Evolutionary conservation across 1,140 invertebrate genomes (phyloP), one percentile per base, ranked within the genome.

Genomic region (Whitmania pigra): DNA sequence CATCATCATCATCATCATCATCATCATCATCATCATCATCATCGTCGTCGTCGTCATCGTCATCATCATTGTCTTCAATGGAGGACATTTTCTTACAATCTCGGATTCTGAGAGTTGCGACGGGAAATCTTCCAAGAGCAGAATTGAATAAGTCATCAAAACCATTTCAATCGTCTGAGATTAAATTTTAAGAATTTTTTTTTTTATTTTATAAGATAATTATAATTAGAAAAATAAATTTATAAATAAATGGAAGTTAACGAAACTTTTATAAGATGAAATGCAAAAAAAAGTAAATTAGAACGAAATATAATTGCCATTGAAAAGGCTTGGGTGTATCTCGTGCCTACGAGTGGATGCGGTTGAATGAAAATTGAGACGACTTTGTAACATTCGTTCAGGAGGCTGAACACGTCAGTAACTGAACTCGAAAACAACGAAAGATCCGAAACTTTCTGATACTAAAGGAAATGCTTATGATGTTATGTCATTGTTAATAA

Each of bases 341-440:
- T 63, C 6, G 22, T 22, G 7, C 57, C 27, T 0, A 40, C 36
- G n/a, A 40, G n/a, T 6, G 40, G 17, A 40, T 43, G 53, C 0
- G 40, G 27, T 29, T 11, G 18, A 27, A 11, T 25, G 40, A 22
- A 25, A 6, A 53, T 53, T 18, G 15, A 20, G 71, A 99, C 94
- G 71, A 99, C 94, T 83, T 97, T 95, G 84, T 99, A 96, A 84
- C 96, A 99, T 82, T 99, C 95, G 69, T 97, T 98, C 67, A 99
- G 86, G 84, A 99, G 95, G 0, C 96, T 99, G 83, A 99, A 99
- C 67, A 99, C 94, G 82, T 99, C 97, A 49, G 99, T 97, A 63
- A 99, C 97, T n/a, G 94, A 98, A 81, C 95, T 97, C 74, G 95
- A 98, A 86, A 99, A 99, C 73, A 97, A 85, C 7, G 94, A 90